phyloP scores from a whole-genome alignment of 35 echinoderm and acorn worm species.

The Eucidaris tribuloides region DNA sequence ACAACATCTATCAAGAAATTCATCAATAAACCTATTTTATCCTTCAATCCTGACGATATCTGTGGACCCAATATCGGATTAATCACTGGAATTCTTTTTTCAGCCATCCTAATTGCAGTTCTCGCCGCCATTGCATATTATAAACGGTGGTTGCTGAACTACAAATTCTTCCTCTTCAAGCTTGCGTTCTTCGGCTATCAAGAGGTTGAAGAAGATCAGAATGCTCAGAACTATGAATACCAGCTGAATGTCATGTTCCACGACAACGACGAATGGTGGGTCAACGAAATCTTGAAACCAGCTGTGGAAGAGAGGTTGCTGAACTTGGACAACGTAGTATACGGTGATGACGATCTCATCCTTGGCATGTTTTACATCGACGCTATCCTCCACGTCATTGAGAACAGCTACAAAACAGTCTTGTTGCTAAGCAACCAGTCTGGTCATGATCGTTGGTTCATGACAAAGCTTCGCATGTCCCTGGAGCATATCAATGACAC shows the following conservation, averaged over 20 bases:
- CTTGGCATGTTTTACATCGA: background rate
- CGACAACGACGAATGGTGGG: background rate
- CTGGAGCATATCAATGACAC: conserved; percentile 3
- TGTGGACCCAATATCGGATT: background rate
- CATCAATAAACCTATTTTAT: background rate
- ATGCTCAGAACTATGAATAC: background rate
- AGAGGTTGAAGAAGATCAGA: background rate
- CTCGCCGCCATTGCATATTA: background rate
- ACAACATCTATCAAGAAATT: background rate
- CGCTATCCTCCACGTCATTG: background rate
- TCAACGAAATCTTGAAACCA: background rate
- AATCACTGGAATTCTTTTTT: background rate
- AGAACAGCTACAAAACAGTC: conserved; percentile 19
- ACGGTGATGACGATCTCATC: background rate
- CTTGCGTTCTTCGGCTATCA: background rate
- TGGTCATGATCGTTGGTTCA: background rate
- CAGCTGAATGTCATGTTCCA: conserved; percentile 15
- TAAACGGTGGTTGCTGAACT: conserved; percentile 18
- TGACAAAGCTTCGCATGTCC: conserved; percentile 15
- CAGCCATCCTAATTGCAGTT: background rate
- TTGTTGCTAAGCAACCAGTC: conserved; percentile 28
- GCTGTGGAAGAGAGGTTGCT: background rate
- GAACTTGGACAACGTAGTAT: background rate
- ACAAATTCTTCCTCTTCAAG: background rate
- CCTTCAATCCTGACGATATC: background rate